Evolutionary conservation across 2,797 vertebrate genomes (phyloP).

Genomic region (Rhinoraja longicauda): DNA sequence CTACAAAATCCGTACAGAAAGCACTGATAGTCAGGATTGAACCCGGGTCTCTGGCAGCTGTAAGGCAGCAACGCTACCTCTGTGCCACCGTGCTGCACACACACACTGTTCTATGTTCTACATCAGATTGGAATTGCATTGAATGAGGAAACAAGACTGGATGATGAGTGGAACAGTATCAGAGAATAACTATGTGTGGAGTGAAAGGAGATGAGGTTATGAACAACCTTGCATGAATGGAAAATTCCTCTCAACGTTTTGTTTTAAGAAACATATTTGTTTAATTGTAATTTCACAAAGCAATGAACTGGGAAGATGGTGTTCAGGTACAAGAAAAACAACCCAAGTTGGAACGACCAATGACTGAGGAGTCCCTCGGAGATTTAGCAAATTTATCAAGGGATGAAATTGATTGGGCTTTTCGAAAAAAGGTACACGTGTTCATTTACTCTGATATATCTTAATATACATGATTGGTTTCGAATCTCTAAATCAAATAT

Average conservation of each 20-base stretch:
- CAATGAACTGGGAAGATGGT: slow-evolving; percentile 42
- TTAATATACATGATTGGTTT: background rate
- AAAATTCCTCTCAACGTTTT: background rate
- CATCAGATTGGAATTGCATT: too few relatives aligned
- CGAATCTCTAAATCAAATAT: background rate
- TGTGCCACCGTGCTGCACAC: too few relatives aligned
- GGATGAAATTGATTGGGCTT: slow-evolving; percentile 50
- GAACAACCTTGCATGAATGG: too few relatives aligned
- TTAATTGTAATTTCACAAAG: slow-evolving; percentile 42
- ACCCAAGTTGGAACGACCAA: slow-evolving; percentile 39
- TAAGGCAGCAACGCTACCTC: too few relatives aligned
- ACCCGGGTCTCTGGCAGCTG: too few relatives aligned
- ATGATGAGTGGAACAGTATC: too few relatives aligned
- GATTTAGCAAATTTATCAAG: slow-evolving; percentile 44
- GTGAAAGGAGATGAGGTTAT: too few relatives aligned
- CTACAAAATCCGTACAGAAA: too few relatives aligned
- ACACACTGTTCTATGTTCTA: too few relatives aligned
- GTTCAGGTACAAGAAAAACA: slow-evolving; percentile 42
- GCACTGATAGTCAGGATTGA: too few relatives aligned
- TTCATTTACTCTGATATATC: background rate
- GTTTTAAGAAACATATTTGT: background rate
- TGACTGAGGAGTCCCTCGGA: background rate
- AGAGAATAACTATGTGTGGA: too few relatives aligned
- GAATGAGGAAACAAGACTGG: too few relatives aligned
- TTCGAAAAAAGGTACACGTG: slow-evolving; percentile 57